These are phyloP conservation scores for Ornithorhynchus anatinus DNA, from an alignment of 2,113 vertebrate species.

Conservation along the genomic window DNA sequence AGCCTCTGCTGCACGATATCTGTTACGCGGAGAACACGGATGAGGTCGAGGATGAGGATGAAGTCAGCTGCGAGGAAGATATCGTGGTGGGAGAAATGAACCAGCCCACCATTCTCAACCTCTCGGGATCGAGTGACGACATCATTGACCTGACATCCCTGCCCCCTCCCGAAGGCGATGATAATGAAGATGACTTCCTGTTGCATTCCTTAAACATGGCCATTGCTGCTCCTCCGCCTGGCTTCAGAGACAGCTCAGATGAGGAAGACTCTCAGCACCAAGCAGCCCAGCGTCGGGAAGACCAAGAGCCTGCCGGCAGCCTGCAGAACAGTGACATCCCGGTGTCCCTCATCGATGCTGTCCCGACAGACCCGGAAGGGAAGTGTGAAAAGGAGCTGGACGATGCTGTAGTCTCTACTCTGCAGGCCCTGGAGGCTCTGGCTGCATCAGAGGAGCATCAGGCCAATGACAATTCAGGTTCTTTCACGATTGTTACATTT, in stretches of 20 bases:
- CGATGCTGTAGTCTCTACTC: constrained; percentile 85
- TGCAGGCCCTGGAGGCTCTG: constrained; percentile 91
- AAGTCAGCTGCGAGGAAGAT: constrained; percentile 97
- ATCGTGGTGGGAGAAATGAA: constrained; percentile 84
- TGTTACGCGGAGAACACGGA: constrained; percentile 96
- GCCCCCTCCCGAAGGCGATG: constrained; percentile 92
- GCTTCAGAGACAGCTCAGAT: constrained; percentile 97
- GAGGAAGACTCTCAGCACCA: constrained; percentile 91
- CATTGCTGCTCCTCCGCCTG: constrained; percentile 95
- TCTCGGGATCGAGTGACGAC: constrained; percentile 95
- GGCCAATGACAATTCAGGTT: constrained; percentile 97
- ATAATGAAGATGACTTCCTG: constrained; percentile 93
- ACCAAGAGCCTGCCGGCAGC: constrained; percentile 64
- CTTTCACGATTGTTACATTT: constrained; percentile 97
- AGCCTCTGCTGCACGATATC: constrained; percentile 93
- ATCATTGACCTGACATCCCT: constrained; percentile 97
- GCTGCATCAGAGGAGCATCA: constrained; percentile 95
- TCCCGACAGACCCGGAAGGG: constrained; percentile 83
- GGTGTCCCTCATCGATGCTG: constrained; percentile 95
- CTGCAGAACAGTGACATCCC: constrained; percentile 85
- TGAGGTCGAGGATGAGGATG: constrained; percentile 94
- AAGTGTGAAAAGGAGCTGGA: constrained; percentile 84
- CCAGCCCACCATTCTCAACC: constrained; percentile 85
- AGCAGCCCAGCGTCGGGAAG: constrained; percentile 68
- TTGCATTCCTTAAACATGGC: constrained; percentile 95